Evolutionary conservation across 2,797 vertebrate species (phyloP).

Genomic region (Hypotaenidia okinawae): DNA sequence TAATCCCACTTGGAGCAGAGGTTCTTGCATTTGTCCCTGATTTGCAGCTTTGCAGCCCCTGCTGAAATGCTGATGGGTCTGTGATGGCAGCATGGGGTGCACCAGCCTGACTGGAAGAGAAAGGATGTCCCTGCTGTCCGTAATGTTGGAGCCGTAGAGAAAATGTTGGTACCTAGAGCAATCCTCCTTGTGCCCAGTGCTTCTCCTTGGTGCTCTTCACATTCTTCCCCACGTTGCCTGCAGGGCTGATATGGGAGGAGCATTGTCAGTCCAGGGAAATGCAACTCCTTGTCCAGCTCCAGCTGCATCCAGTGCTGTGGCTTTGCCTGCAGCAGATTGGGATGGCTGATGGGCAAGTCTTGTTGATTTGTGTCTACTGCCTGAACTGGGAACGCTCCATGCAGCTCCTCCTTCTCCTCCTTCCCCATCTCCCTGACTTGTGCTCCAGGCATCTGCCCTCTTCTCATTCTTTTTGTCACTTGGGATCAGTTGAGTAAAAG

Average conservation of each 20-base stretch:
- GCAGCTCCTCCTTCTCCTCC: background rate
- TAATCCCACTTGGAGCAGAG: background rate
- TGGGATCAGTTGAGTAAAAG: background rate
- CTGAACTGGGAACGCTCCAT: background rate
- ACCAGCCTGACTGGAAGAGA: rapidly evolving
- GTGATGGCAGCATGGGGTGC: rapidly evolving
- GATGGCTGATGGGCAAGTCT: background rate
- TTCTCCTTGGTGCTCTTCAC: background rate
- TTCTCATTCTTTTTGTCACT: background rate
- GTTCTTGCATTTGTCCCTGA: background rate
- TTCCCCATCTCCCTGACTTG: background rate
- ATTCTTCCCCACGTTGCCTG: rapidly evolving
- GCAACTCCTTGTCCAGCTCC: background rate
- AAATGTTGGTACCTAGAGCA: background rate
- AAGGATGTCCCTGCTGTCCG: background rate
- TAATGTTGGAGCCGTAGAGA: background rate
- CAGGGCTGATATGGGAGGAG: rapidly evolving
- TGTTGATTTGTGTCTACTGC: background rate
- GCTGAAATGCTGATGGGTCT: rapidly evolving
- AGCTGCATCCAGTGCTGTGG: background rate
- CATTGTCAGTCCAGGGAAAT: background rate
- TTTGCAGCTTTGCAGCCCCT: background rate
- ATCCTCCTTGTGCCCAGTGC: rapidly evolving
- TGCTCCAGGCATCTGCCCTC: background rate
- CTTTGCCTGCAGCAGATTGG: background rate